These are phyloP conservation scores for Hyppa rectilinea DNA, from an alignment of 2,888 invertebrate genomes.

Conservation along the genomic window DNA sequence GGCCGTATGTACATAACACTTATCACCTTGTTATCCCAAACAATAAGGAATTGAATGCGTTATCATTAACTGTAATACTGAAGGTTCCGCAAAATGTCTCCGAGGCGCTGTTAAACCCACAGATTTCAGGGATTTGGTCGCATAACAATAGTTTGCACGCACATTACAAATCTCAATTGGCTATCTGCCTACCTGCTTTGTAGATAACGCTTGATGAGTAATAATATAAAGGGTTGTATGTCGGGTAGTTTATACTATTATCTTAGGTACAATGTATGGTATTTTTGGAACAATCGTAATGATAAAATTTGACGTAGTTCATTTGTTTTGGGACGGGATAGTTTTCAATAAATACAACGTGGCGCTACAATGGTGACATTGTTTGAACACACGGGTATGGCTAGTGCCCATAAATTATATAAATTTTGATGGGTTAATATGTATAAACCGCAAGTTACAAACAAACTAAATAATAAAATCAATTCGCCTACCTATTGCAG, in stretches of 20 bases:
- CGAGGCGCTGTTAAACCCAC: conserved; percentile 57
- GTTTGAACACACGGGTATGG: no score
- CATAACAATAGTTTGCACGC: conserved; percentile 63
- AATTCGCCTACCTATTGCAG: no score
- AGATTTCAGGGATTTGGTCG: conserved; percentile 57
- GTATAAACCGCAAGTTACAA: no score
- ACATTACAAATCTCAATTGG: conserved; percentile 59
- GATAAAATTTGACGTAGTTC: neutral
- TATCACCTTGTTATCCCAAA: conserved; percentile 41
- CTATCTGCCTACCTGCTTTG: conserved; percentile 47
- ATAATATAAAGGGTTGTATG: conserved; percentile 38
- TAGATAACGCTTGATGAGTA: conserved; percentile 54
- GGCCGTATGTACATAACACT: conserved; percentile 28
- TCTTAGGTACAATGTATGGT: conserved; percentile 18
- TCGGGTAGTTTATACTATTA: conserved; percentile 27
- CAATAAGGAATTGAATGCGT: conserved; percentile 48
- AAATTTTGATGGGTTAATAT: no score
- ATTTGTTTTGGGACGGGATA: neutral
- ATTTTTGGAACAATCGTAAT: conserved; percentile 20
- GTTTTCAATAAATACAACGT: neutral
- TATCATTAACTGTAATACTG: conserved; percentile 56
- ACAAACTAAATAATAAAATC: no score
- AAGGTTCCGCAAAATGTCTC: conserved; percentile 63
- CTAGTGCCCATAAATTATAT: no score
- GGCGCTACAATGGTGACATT: no score